phyloP scores from a whole-genome alignment of 2,797 vertebrate species.

The Hoplostethus atlanticus region DNA sequence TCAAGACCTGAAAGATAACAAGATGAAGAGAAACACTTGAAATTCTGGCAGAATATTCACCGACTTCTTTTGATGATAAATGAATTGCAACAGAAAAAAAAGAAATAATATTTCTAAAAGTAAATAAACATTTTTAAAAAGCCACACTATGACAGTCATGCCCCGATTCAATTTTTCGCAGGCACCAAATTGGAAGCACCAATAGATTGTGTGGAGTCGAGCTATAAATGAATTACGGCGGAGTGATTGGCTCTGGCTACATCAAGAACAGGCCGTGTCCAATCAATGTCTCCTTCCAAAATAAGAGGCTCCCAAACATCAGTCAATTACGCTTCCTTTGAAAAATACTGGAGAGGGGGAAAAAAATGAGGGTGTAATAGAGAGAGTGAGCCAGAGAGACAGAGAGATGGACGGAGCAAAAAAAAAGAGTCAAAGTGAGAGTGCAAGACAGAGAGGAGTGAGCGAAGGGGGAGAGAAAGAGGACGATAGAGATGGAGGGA shows the following conservation, averaged over 20 bases:
- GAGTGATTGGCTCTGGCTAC: constrained; percentile 66
- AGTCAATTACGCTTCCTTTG: constrained; percentile 55
- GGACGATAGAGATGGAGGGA: constrained; percentile 13
- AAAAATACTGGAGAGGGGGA: constrained; percentile 42
- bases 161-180: constrained; percentile 61
- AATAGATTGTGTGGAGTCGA: constrained; percentile 51
- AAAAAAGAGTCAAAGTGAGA: neutral
- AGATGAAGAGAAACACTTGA: constrained; percentile 31
- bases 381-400: constrained; percentile 3
- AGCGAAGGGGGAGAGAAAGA: neutral
- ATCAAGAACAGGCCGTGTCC: constrained; percentile 62
- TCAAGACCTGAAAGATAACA: constrained; percentile 42
- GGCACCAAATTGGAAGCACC: constrained; percentile 38
- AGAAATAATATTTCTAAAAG: neutral
- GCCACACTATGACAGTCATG: constrained; percentile 19
- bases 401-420: constrained; percentile 10
- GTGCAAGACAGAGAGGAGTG: constrained; percentile 34
- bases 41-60: constrained; percentile 29
- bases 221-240: constrained; percentile 65
- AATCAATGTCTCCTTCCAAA: constrained; percentile 63
- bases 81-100: constrained; percentile 49
- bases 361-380: constrained; percentile 37
- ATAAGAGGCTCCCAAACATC: constrained; percentile 67
- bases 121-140: neutral
- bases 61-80: constrained; percentile 38